Percentiles rank a stretch among this genome's conserved stretches.
phyloP scores from a whole-genome alignment of 2,797 vertebrate genomes.

The Helicolenus hilgendorfi region DNA sequence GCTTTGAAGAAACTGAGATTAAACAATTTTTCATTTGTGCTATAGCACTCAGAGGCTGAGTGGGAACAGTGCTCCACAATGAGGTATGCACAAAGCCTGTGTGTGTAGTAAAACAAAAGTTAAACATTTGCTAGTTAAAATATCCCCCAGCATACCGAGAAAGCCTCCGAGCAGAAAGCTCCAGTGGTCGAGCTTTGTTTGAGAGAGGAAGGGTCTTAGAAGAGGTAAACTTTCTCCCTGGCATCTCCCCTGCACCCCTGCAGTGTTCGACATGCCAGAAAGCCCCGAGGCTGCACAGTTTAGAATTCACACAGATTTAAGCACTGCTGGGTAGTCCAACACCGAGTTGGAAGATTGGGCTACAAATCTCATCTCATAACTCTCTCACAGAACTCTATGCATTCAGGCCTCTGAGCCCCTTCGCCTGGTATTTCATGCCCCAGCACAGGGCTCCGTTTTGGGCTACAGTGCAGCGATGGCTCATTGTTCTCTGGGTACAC shows the following conservation, averaged over 20 bases:
- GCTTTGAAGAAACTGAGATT: constrained; percentile 54
- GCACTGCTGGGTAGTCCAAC: constrained; percentile 10
- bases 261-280: constrained; percentile 57
- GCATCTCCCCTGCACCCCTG: constrained; percentile 58
- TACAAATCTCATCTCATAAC: constrained; percentile 9
- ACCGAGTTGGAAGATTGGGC: constrained; percentile 19
- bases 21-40: constrained; percentile 66
- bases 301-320: constrained; percentile 22
- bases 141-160: constrained; percentile 65
- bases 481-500: constrained; percentile 77
- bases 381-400: constrained; percentile 6
- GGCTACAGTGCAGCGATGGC: constrained; percentile 47
- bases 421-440: constrained; percentile 52
- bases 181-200: constrained; percentile 64
- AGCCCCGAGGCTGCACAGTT: constrained; percentile 37
- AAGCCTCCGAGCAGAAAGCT: constrained; percentile 65
- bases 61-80: constrained; percentile 41
- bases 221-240: constrained; percentile 59
- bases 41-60: constrained; percentile 25
- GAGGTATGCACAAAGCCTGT: constrained; percentile 51
- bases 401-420: constrained; percentile 48
- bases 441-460: constrained; percentile 40
- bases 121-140: constrained; percentile 82
- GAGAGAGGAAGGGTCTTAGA: constrained; percentile 42
- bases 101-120: constrained; percentile 66